Evolutionary conservation across 2,888 invertebrate genomes (phyloP), one percentile per base, ranked within the genome.

Genomic region (Mechanitis messenoides): DNA sequence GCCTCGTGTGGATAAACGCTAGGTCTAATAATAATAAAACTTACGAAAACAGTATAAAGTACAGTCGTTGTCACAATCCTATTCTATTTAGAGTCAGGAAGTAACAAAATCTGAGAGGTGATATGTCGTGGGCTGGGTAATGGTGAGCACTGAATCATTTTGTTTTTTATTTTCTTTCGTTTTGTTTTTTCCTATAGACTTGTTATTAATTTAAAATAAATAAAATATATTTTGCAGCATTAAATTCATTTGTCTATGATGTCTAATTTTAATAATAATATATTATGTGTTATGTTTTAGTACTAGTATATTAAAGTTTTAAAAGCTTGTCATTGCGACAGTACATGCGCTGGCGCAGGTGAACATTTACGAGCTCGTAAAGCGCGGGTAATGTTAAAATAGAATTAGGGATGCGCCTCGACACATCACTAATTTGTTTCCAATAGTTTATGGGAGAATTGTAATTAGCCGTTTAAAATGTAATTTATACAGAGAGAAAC

Each of bases 321-420:
- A 45, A 42, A 42, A 58, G 47, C 63, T 66, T 68, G 55, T 61
- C 56, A 55, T 56, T 45, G n/a, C 35, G 55, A 38, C 58, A 46
- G 62, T 68, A 73, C 74, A 59, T 60, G 72, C 75, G 76, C 71
- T 61, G 63, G 70, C 74, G 76, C 81, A 80, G 79, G 81, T 59
- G 61, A 63, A 61, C 58, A 47, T 61, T 82, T 80, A 82, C 74
- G 76, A 74, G 69, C 69, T 74, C 76, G 72, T 80, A 79, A 78
- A 81, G 69, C 65, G 70, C 65, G 56, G 59, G 59, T 53, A 53
- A 59, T 53, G 55, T 64, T 64, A 66, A 67, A 64, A 65, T 65
- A 61, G 64, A 47, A 60, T 55, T 47, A 47, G 62, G 60, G 66
- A 64, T 62, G 64, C 66, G 63, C 55, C 55, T 53, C 54, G 66